A percentile compares a stretch with the other conserved stretches of the same genome.
Evolutionary conservation across 2,113 vertebrate species (phyloP).

Genomic region (Arothron firmamentum): DNA sequence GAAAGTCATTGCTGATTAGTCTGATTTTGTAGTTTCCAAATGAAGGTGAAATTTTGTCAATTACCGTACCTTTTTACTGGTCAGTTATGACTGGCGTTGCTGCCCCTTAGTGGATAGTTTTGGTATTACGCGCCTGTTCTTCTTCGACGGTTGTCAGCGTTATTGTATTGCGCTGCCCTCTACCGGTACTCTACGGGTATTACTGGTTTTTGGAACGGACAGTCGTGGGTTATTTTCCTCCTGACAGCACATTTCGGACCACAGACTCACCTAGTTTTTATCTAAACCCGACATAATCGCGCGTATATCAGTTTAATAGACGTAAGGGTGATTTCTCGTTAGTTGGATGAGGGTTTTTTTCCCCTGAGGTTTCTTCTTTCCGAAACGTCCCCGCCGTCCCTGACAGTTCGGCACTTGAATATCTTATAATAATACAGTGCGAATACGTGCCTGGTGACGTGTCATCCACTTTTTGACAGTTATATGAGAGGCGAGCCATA

Average conservation of each 20-base stretch:
- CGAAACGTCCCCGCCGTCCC: neutral
- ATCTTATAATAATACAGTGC: slow-evolving; percentile 5
- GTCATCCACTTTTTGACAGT: slow-evolving; percentile 18
- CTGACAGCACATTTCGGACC: neutral
- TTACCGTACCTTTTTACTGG: no score
- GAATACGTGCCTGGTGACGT: slow-evolving; percentile 20
- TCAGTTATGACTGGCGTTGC: no score
- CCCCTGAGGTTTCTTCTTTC: neutral
- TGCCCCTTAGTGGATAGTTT: no score
- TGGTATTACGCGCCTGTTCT: no score
- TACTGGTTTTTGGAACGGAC: no score
- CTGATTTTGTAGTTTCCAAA: no score
- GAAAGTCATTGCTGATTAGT: no score
- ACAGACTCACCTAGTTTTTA: neutral
- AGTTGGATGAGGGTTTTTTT: no score
- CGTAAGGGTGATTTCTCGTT: neutral
- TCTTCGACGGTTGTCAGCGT: no score
- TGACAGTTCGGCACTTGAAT: slow-evolving; percentile 47
- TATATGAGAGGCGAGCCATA: neutral
- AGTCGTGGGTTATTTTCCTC: neutral
- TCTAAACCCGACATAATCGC: neutral
- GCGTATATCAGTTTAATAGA: neutral
- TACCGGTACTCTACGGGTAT: no score
- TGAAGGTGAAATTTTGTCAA: no score
- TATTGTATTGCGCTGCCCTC: no score